Conservation (phyloP, 2,113 vertebrate species). For the Lasiurus cinereus region DNA sequence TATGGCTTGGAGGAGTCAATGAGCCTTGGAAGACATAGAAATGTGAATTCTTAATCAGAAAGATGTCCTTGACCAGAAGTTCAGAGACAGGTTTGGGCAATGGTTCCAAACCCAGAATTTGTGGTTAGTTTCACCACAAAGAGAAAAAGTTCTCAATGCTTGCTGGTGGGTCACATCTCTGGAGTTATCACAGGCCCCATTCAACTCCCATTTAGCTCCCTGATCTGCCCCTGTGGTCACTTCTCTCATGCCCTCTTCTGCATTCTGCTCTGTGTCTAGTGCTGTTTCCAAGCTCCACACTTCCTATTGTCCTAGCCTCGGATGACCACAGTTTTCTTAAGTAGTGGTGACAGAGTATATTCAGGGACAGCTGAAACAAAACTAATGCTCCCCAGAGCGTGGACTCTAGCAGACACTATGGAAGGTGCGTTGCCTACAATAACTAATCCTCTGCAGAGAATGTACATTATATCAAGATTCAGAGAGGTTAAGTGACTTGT, state of each 20-base stretch:
- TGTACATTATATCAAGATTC: not conserved
- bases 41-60: not conserved
- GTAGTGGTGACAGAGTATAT: not conserved
- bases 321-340: not conserved
- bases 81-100: not conserved
- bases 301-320: not conserved
- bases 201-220: not conserved
- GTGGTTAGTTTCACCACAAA: not conserved
- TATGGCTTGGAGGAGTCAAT: not conserved
- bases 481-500: not conserved
- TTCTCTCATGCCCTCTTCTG: not conserved
- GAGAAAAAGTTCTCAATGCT: not conserved
- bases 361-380: not conserved
- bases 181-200: rapidly evolving
- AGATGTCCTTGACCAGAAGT: not conserved
- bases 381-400: not conserved
- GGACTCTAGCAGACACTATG: not conserved
- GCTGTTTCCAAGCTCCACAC: not conserved
- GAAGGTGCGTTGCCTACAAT: not conserved
- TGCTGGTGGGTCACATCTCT: not conserved
- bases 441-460: not conserved
- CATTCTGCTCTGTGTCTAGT: not conserved
- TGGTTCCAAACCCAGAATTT: not conserved
- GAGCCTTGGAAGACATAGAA: not conserved
- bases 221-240: not conserved